These are phyloP conservation scores for Saguinus midas DNA, from an alignment of 2,113 vertebrate genomes.

Conservation along the genomic window DNA sequence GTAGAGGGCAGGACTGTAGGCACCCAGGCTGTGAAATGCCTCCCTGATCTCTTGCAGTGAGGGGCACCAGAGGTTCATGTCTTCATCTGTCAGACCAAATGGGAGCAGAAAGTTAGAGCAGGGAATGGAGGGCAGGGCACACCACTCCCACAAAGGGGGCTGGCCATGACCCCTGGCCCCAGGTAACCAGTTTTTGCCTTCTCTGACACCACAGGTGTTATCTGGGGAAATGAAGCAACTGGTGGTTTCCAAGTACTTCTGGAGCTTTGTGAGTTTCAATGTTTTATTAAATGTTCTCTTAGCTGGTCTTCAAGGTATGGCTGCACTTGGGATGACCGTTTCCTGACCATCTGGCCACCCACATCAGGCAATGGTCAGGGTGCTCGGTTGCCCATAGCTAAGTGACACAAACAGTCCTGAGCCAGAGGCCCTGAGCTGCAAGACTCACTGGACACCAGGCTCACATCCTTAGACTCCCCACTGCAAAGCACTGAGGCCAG, in stretches of 20 bases:
- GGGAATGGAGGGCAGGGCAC: fast-evolving
- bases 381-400: not conserved
- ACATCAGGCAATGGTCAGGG: not conserved
- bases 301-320: not conserved
- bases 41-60: constrained; percentile 28
- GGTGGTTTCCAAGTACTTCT: fast-evolving
- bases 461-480: not conserved
- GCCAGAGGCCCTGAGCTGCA: not conserved
- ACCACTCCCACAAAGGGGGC: fast-evolving
- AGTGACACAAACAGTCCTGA: not conserved
- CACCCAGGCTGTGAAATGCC: constrained; percentile 32
- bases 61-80: constrained; percentile 49
- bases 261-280: not conserved
- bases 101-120: not conserved
- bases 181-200: not conserved
- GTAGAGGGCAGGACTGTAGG: not conserved
- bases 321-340: fast-evolving
- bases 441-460: not conserved
- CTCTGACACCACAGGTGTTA: not conserved
- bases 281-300: not conserved
- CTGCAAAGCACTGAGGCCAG: not conserved
- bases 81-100: constrained; percentile 6
- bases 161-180: fast-evolving
- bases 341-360: not conserved
- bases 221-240: not conserved